Evolutionary conservation across 2,888 invertebrate genomes (phyloP).

Genomic region (Ormyrus thymus): DNA sequence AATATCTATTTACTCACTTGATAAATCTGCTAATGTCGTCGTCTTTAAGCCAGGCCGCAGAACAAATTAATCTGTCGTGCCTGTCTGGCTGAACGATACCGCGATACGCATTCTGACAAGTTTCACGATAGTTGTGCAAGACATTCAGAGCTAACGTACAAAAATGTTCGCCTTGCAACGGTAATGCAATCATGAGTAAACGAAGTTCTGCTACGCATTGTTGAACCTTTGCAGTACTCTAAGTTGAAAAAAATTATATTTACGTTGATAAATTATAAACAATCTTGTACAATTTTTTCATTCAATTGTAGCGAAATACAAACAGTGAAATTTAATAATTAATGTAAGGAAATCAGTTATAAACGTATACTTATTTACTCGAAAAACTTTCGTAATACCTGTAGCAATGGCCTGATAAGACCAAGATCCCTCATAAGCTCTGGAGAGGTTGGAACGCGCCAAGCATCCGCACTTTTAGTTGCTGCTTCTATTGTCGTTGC

Average conservation of each 20-base stretch:
- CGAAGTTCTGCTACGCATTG: slow-evolving; percentile 81
- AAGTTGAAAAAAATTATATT: slow-evolving; percentile 64
- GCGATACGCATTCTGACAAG: slow-evolving; percentile 84
- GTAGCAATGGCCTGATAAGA: slow-evolving; percentile 80
- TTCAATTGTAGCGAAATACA: slow-evolving; percentile 28
- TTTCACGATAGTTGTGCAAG: slow-evolving; percentile 84
- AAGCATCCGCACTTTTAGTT: slow-evolving; percentile 85
- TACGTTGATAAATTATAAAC: slow-evolving; percentile 11
- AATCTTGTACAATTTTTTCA: neutral
- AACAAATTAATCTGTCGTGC: slow-evolving; percentile 87
- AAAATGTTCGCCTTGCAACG: slow-evolving; percentile 85
- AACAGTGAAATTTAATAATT: neutral
- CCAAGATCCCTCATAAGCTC: slow-evolving; percentile 81
- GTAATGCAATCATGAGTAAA: slow-evolving; percentile 82
- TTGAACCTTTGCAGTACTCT: slow-evolving; percentile 86
- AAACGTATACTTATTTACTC: neutral
- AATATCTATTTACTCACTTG: slow-evolving; percentile 78
- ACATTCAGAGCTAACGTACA: slow-evolving; percentile 84
- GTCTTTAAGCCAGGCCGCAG: slow-evolving; percentile 93
- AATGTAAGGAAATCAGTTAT: neutral
- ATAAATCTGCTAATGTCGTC: slow-evolving; percentile 95
- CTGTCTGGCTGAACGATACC: slow-evolving; percentile 86
- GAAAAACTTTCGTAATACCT: slow-evolving; percentile 73
- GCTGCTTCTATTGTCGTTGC: slow-evolving; percentile 82
- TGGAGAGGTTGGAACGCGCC: slow-evolving; percentile 85